Evolutionary conservation across 2,888 invertebrate species (phyloP).

Genomic region (Nephrotoma flavescens): DNA sequence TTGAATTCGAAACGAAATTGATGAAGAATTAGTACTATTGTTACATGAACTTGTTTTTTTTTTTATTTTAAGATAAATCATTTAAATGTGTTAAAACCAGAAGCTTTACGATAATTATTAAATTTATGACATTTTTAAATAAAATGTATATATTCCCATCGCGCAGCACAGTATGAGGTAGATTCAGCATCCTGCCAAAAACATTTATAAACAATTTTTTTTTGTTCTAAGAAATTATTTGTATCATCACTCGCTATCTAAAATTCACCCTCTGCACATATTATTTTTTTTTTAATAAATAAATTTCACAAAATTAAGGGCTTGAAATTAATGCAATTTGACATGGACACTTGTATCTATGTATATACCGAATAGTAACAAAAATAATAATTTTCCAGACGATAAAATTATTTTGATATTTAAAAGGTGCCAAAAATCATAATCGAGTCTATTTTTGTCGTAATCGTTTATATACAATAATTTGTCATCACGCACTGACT

Average conservation of each 20-base stretch:
- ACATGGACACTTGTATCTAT: slow-evolving; percentile 3
- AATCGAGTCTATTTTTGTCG: neutral
- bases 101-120: neutral
- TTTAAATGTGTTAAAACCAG: neutral
- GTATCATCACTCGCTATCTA: neutral
- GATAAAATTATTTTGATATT: neutral
- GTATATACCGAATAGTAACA: neutral
- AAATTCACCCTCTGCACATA: neutral
- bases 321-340: slow-evolving; percentile 1
- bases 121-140: neutral
- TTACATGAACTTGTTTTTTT: neutral
- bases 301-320: slow-evolving; percentile 2
- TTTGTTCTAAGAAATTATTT: neutral
- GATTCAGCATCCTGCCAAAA: neutral
- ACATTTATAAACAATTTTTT: neutral
- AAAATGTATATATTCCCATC: neutral
- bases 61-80: neutral
- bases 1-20: neutral
- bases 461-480: neutral
- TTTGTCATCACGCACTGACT: neutral
- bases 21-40: neutral
- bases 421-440: neutral
- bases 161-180: neutral
- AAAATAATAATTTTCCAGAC: neutral
- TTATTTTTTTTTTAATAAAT: neutral